Conservation (phyloP, 2,797 vertebrate species). For the Dromococcyx pavoninus region DNA sequence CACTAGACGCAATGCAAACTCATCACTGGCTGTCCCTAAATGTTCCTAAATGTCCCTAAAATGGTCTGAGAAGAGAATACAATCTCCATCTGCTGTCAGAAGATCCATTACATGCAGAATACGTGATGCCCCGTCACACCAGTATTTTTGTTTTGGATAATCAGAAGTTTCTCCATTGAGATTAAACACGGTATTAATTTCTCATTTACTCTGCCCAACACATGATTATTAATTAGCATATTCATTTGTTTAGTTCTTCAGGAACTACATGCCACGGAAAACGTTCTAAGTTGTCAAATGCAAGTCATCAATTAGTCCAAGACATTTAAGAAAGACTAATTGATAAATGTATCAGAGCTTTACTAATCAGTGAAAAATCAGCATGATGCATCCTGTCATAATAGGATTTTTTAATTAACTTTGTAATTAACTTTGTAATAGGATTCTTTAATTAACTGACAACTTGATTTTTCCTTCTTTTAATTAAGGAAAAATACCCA, state of each 20-base stretch:
- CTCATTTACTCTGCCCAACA: background rate
- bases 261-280: background rate
- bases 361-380: conserved; percentile 6
- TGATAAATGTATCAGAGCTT: background rate
- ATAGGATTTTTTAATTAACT: background rate
- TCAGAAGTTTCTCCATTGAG: background rate
- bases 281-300: background rate
- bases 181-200: background rate
- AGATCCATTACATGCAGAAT: background rate
- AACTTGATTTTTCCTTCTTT: background rate
- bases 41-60: background rate
- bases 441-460: background rate
- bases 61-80: background rate
- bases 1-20: accelerated
- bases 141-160: background rate
- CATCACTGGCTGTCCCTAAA: background rate
- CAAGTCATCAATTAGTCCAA: background rate
- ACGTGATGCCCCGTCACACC: background rate
- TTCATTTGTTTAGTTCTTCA: conserved; percentile 18
- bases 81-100: background rate
- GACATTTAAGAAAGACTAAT: background rate
- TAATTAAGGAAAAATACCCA: background rate
- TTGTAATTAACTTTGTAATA: too few species aligned
- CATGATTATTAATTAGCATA: conserved; percentile 14
- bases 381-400: background rate